Percentiles rank a stretch among this genome's conserved stretches.
These are phyloP conservation scores for Squalus acanthias DNA, from an alignment of 2,797 vertebrate species.

Conservation along the genomic window DNA sequence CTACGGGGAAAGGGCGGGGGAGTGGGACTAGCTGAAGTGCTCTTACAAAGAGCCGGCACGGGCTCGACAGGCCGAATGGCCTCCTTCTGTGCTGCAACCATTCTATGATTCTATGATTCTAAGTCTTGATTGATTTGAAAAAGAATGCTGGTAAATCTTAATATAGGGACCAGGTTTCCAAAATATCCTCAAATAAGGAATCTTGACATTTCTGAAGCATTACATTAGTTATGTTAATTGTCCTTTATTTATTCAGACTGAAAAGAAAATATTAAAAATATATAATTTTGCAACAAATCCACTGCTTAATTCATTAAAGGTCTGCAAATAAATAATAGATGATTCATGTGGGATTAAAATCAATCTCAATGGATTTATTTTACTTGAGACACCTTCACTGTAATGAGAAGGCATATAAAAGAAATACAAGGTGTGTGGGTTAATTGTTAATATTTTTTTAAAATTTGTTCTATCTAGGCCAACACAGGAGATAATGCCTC, in stretches of 20 bases:
- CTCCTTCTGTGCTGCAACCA: no score
- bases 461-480: not conserved
- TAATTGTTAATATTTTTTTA: not conserved
- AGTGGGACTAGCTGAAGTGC: no score
- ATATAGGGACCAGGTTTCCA: not conserved
- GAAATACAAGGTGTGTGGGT: constrained; percentile 14
- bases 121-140: not conserved
- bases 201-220: not conserved
- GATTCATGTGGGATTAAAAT: not conserved
- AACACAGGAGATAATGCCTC: not conserved
- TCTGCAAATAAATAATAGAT: not conserved
- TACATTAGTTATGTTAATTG: not conserved
- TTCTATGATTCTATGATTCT: no score
- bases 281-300: not conserved
- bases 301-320: not conserved
- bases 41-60: no score
- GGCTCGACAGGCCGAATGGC: no score
- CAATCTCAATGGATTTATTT: not conserved
- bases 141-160: not conserved
- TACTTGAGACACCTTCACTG: not conserved
- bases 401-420: not conserved
- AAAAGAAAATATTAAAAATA: not conserved
- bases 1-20: no score
- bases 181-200: not conserved
- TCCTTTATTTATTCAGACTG: not conserved